phyloP scores from a whole-genome alignment of 2,113 vertebrate genomes.

The Sminthopsis crassicaudata region DNA sequence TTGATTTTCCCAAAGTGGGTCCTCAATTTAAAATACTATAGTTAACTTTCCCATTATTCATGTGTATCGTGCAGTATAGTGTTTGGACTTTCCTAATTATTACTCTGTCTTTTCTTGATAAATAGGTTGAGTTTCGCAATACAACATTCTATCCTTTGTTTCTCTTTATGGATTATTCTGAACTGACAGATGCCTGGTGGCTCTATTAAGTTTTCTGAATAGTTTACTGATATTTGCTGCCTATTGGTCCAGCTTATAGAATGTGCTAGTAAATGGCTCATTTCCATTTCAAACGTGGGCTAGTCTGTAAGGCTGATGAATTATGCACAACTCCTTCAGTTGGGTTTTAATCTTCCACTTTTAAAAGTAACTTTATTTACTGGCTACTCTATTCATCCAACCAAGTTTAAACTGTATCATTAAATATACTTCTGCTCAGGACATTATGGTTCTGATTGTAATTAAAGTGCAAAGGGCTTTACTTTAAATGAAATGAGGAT shows the following conservation, averaged over 20 bases:
- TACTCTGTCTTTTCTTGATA: conserved; percentile 66
- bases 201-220: conserved; percentile 19
- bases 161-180: conserved; percentile 52
- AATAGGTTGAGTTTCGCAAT: conserved; percentile 52
- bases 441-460: neutral
- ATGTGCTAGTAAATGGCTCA: neutral
- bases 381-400: conserved; percentile 43
- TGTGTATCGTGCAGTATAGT: conserved; percentile 49
- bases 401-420: conserved; percentile 8
- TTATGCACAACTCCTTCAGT: conserved; percentile 21
- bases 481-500: conserved; percentile 55
- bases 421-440: conserved; percentile 47
- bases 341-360: conserved; percentile 39
- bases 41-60: conserved; percentile 58
- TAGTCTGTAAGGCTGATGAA: conserved; percentile 44
- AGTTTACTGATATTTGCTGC: neutral
- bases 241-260: neutral
- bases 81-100: conserved; percentile 61
- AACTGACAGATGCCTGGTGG: conserved; percentile 7
- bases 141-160: conserved; percentile 44
- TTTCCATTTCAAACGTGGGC: conserved; percentile 20
- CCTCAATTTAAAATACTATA: conserved; percentile 67
- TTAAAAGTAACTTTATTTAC: conserved; percentile 43
- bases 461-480: conserved; percentile 61
- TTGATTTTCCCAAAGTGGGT: conserved; percentile 52